Evolutionary conservation across 2,888 invertebrate species (phyloP), one percentile per base, ranked within the genome.

Genomic region (Hypercompe scribonia): DNA sequence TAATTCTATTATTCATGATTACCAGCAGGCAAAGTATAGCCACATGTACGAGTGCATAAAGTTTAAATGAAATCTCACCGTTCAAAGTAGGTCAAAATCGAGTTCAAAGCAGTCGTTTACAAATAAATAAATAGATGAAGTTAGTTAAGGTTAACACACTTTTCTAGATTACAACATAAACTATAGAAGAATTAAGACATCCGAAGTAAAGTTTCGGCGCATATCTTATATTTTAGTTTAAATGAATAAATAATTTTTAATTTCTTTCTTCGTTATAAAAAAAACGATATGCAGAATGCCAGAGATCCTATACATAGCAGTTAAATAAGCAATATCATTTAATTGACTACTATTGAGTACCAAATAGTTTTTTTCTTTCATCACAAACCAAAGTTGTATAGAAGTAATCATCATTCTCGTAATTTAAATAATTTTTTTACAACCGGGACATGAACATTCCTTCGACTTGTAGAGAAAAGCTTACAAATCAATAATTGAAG

Each of bases 371-470:
- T 70, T 70, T 65, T 66, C 66, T 66, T 73, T 58, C 66, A 63
- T 73, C 54, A 46, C 18, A 31, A 34, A 42, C 34, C 31, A 68
- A 65, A 28, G 58, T 68, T 69, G 65, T 69, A n/a, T 50, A 69
- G 39, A 31, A 50, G n/a, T n/a, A n/a, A n/a, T n/a, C 61, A 46
- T 46, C 46, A 66, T 46, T 65, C 63, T 42, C 54, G 50, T 75
- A n/a, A 61, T 71, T 66, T 72, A 63, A 66, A 63, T 71, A 72
- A 72, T 75, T 69, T 63, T 61, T 71, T 68, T 65, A 65, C 68
- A 71, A 71, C 68, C 65, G 68, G 61, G 61, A 68, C 58, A 71
- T 72, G 66, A 75, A 75, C 42, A 71, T 39, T 33, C 18, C 68
- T 71, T 31, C 61, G 54, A 70, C 61, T 75, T 63, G 34, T 58